phyloP scores from a whole-genome alignment of 2,888 invertebrate genomes.

The Acronicta aceris region DNA sequence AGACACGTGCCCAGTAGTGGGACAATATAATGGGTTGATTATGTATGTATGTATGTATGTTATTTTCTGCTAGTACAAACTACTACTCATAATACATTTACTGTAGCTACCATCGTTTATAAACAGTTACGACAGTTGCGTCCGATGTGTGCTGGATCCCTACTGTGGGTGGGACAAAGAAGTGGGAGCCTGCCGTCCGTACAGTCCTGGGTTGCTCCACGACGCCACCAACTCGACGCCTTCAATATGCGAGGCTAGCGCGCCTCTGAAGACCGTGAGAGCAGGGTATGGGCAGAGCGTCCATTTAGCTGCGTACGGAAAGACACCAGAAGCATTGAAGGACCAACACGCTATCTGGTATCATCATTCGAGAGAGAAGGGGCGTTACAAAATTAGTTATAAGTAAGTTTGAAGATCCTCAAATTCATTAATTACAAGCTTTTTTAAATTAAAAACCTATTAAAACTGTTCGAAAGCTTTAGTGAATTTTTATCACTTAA shows the following conservation, averaged over 20 bases:
- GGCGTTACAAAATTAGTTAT: slow-evolving; percentile 87
- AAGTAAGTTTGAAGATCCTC: slow-evolving; percentile 75
- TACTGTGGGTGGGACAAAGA: slow-evolving; percentile 93
- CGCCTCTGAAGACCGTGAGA: slow-evolving; percentile 87
- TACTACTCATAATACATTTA: neutral
- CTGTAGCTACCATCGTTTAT: slow-evolving; percentile 6
- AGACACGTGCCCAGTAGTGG: no score
- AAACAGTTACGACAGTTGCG: slow-evolving; percentile 90
- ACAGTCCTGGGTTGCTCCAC: slow-evolving; percentile 89
- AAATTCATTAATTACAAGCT: no score
- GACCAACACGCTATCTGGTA: slow-evolving; percentile 86
- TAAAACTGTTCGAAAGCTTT: no score
- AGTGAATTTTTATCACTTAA: no score
- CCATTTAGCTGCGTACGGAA: slow-evolving; percentile 89
- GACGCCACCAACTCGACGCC: slow-evolving; percentile 90
- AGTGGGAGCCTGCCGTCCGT: slow-evolving; percentile 88
- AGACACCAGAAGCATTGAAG: slow-evolving; percentile 84
- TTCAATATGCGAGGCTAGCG: slow-evolving; percentile 89
- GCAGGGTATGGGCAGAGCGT: slow-evolving; percentile 91
- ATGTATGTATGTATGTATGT: no score
- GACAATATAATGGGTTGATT: no score
- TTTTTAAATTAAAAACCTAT: no score
- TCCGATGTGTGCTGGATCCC: slow-evolving; percentile 91
- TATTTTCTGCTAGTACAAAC: no score
- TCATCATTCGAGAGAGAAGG: slow-evolving; percentile 88